A percentile compares a stretch with the other conserved stretches of the same genome.
Conservation (phyloP, 2,888 invertebrate genomes). For the Leptopilina drosophilae region DNA sequence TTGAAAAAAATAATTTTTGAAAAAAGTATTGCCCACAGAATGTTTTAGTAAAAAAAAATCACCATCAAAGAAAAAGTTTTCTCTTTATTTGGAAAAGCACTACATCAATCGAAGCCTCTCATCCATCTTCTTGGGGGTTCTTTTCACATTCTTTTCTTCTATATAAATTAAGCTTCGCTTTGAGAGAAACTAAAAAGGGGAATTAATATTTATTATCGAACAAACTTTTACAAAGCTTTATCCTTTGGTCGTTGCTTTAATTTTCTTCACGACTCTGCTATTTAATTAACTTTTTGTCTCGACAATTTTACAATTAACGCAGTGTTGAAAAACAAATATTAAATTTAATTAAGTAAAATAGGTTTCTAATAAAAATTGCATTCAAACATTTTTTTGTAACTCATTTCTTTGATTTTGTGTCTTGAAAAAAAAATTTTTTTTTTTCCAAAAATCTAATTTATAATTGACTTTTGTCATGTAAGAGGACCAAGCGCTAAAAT, state of each 20-base stretch:
- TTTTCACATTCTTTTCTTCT: conserved; percentile 21
- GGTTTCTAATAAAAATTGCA: no score
- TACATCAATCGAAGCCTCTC: conserved; percentile 16
- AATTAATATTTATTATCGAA: conserved; percentile 33
- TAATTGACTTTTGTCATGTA: conserved; percentile 41
- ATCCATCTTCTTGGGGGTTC: conserved; percentile 30
- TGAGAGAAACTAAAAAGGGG: conserved; percentile 1
- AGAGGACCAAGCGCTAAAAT: conserved; percentile 48
- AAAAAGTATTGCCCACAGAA: neutral
- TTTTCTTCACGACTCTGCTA: neutral
- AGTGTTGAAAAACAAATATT: no score
- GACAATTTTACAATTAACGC: no score
- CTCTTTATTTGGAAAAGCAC: conserved; percentile 10
- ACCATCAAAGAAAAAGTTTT: neutral
- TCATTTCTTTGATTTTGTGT: no score
- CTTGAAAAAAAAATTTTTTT: neutral
- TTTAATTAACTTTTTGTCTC: neutral
- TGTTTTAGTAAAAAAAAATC: neutral
- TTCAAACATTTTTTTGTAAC: no score
- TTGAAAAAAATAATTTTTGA: neutral
- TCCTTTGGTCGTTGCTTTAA: neutral
- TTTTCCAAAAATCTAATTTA: neutral
- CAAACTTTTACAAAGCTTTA: conserved; percentile 1
- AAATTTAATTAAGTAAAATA: no score
- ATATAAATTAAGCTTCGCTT: conserved; percentile 7